phyloP scores from a whole-genome alignment of 2,113 vertebrate genomes.

The Callospermophilus lateralis region DNA sequence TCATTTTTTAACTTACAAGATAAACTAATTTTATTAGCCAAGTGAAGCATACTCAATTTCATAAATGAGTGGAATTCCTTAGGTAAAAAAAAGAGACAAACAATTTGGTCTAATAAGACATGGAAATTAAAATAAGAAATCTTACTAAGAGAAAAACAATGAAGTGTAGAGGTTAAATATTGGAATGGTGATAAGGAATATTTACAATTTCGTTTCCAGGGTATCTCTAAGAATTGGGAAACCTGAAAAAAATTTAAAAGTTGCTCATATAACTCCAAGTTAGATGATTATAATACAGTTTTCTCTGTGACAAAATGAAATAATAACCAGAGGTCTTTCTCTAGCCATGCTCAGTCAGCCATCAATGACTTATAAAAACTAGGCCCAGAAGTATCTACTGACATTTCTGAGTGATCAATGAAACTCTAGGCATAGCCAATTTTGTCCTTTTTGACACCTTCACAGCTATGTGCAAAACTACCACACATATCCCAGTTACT shows the following conservation, averaged over 20 bases:
- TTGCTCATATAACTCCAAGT: not conserved
- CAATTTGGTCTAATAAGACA: not conserved
- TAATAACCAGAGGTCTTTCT: not conserved
- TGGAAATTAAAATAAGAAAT: slow-evolving; percentile 26
- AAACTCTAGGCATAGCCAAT: not conserved
- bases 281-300: not conserved
- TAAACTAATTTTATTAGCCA: not conserved
- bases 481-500: not conserved
- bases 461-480: not conserved
- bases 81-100: not conserved
- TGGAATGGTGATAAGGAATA: not conserved
- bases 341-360: not conserved
- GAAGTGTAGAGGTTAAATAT: not conserved
- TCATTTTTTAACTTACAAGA: slow-evolving; percentile 53
- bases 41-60: not conserved
- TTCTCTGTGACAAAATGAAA: not conserved
- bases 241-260: not conserved
- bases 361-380: not conserved
- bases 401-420: no score
- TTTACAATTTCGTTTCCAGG: not conserved
- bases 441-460: not conserved
- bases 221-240: not conserved
- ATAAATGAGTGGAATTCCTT: not conserved
- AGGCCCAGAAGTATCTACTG: not conserved
- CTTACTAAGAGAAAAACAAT: not conserved